These are phyloP conservation scores for Hyperoodon ampullatus DNA, from an alignment of 2,113 vertebrate species.

Conservation along the genomic window DNA sequence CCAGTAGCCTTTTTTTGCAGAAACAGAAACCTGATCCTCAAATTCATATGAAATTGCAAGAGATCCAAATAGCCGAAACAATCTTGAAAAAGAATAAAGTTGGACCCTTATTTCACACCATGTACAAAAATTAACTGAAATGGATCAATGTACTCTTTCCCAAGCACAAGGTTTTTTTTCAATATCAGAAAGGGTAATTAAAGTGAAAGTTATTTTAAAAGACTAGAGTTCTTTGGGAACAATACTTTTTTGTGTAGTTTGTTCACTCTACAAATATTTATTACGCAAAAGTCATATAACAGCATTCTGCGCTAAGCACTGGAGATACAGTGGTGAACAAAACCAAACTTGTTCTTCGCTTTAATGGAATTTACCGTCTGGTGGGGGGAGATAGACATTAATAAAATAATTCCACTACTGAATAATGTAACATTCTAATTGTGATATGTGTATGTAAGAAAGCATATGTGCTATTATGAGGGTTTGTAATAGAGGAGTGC, in stretches of 20 bases:
- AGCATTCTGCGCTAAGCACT: background rate
- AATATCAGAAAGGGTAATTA: background rate
- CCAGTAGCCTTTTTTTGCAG: background rate
- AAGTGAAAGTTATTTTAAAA: background rate
- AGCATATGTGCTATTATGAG: fast-evolving
- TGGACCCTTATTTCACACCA: background rate
- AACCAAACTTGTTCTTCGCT: background rate
- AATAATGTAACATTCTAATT: background rate
- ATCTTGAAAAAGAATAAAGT: background rate
- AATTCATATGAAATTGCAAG: background rate
- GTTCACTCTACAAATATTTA: background rate
- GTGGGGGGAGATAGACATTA: background rate
- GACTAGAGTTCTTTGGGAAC: background rate
- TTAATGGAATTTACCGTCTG: background rate
- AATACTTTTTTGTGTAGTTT: background rate
- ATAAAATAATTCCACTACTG: background rate
- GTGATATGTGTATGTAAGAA: background rate
- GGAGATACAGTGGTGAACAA: background rate
- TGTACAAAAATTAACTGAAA: background rate
- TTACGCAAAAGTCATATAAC: background rate
- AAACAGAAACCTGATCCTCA: background rate
- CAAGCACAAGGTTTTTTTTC: background rate
- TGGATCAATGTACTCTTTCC: background rate
- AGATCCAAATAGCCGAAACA: background rate
- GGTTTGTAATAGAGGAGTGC: background rate